phyloP scores from a whole-genome alignment of 2,113 vertebrate species.

The Charadrius vociferus region DNA sequence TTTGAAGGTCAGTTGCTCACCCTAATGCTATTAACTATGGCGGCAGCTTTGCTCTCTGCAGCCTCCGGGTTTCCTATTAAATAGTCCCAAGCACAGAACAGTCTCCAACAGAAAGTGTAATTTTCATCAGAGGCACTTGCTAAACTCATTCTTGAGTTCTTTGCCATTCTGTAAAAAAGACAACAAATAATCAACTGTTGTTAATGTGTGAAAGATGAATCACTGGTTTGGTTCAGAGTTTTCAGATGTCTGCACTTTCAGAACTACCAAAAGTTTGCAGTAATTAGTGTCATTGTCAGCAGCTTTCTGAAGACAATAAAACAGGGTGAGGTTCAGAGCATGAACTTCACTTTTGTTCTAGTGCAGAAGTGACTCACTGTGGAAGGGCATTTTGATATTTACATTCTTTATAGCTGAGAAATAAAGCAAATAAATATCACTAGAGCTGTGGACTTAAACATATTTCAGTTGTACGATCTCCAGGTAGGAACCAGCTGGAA shows the following conservation, averaged over 20 bases:
- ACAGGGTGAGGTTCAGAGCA: background rate
- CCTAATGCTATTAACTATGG: conserved; percentile 95
- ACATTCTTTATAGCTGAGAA: background rate
- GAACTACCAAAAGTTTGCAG: background rate
- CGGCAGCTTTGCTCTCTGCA: conserved; percentile 95
- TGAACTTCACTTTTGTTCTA: background rate
- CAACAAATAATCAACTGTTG: background rate
- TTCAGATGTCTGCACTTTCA: background rate
- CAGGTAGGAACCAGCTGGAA: background rate
- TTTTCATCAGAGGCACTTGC: conserved; percentile 93
- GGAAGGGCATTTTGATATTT: background rate
- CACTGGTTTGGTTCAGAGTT: background rate
- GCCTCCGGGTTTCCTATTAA: conserved; percentile 96
- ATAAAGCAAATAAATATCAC: background rate
- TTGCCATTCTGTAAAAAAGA: conserved; percentile 87
- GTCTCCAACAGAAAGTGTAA: conserved; percentile 96
- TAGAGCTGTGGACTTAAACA: background rate
- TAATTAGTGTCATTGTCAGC: background rate
- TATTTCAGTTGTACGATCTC: background rate
- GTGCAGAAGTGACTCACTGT: background rate
- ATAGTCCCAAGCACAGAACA: conserved; percentile 98
- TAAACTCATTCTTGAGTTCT: conserved; percentile 93
- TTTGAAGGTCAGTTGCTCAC: conserved; percentile 63
- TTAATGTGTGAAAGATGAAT: background rate
- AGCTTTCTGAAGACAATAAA: background rate